Conservation (phyloP, 2,888 invertebrate species). For the Pandemis cinnamomeana region DNA sequence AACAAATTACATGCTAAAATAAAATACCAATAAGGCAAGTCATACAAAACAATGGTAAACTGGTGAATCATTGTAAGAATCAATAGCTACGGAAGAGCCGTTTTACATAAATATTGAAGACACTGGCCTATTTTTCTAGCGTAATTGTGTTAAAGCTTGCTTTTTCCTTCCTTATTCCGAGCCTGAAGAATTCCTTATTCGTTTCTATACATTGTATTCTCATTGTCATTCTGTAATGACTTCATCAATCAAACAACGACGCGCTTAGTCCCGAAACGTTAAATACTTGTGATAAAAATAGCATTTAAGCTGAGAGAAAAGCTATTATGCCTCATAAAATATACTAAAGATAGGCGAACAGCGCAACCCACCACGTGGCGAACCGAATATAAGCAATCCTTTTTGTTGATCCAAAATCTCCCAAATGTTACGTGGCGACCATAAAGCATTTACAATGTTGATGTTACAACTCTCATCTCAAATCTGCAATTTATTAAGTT, state of each 20-base stretch:
- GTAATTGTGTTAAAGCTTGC: background rate
- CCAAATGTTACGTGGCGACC: background rate
- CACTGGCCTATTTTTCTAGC: background rate
- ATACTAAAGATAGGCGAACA: background rate
- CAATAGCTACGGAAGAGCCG: background rate
- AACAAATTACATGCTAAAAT: background rate
- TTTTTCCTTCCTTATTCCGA: conserved; percentile 12
- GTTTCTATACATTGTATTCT: too few species aligned
- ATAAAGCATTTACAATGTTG: background rate
- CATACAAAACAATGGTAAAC: too few species aligned
- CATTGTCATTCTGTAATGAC: background rate
- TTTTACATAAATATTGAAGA: background rate
- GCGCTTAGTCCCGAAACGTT: background rate
- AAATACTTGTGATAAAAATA: background rate
- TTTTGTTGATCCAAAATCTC: background rate
- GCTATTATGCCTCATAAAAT: background rate
- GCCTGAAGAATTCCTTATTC: background rate
- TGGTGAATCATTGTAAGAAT: background rate
- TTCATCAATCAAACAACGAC: background rate
- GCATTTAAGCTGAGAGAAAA: background rate
- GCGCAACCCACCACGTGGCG: background rate
- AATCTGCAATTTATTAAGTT: too few species aligned
- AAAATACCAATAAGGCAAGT: too few species aligned
- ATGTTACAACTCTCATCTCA: too few species aligned
- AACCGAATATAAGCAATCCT: background rate